Percentiles rank a stretch among this genome's conserved stretches.
Conservation (phyloP, 2,888 invertebrate genomes). For the Dynastes maya region DNA sequence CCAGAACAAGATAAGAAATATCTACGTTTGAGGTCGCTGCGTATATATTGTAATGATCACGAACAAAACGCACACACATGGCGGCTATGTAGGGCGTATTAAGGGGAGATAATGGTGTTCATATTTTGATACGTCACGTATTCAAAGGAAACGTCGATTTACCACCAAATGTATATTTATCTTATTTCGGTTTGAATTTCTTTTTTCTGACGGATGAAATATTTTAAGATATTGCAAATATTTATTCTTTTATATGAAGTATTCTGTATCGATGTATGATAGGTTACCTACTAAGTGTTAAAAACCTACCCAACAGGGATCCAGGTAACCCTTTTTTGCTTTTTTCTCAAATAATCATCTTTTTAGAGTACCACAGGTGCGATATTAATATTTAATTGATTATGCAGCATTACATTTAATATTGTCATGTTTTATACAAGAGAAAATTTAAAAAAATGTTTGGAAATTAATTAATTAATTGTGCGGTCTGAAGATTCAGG, state of each 20-base stretch:
- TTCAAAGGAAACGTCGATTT: constrained; percentile 44
- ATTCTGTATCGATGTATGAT: too few relatives aligned
- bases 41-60: constrained; percentile 47
- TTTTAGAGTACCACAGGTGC: too few relatives aligned
- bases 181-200: constrained; percentile 16
- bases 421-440: too few relatives aligned
- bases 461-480: too few relatives aligned
- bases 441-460: too few relatives aligned
- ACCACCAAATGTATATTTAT: constrained; percentile 23
- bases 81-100: constrained; percentile 26
- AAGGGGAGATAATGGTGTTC: constrained; percentile 45
- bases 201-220: not conserved
- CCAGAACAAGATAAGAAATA: constrained; percentile 47
- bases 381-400: too few relatives aligned
- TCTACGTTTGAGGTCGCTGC: constrained; percentile 47
- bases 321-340: too few relatives aligned
- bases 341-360: too few relatives aligned
- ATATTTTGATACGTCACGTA: constrained; percentile 47
- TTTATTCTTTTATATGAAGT: not conserved
- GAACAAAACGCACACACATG: constrained; percentile 45
- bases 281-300: too few relatives aligned
- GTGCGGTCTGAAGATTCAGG: too few relatives aligned
- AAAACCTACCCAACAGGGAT: too few relatives aligned
- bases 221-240: not conserved
- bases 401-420: too few relatives aligned